Percentiles rank a stretch among this genome's conserved stretches.
phyloP scores from a whole-genome alignment of 2,113 vertebrate genomes.

The Phalacrocorax brasilianus region DNA sequence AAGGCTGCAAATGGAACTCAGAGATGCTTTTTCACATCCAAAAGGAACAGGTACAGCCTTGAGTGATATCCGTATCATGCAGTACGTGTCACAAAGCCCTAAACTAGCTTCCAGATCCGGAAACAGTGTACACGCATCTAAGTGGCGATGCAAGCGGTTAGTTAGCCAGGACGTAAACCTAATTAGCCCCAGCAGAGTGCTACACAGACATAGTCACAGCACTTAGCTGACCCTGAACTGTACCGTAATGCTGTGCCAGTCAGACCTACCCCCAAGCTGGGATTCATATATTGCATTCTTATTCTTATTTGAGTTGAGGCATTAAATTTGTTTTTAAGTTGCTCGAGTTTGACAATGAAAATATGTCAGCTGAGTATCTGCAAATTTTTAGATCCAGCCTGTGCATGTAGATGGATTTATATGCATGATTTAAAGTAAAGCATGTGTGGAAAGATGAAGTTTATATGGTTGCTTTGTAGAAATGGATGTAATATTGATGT shows the following conservation, averaged over 20 bases:
- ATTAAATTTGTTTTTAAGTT: slow-evolving; percentile 20
- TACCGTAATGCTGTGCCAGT: background rate
- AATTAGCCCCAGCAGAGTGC: background rate
- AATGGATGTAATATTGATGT: slow-evolving; percentile 64
- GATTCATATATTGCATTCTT: background rate
- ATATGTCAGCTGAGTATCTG: slow-evolving; percentile 21
- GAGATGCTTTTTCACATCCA: background rate
- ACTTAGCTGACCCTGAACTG: background rate
- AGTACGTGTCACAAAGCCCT: background rate
- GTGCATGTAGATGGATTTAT: slow-evolving; percentile 49
- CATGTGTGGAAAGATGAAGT: slow-evolving; percentile 54
- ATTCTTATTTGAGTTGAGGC: background rate
- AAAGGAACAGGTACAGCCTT: background rate
- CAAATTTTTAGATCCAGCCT: slow-evolving; percentile 24
- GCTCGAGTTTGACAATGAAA: slow-evolving; percentile 3
- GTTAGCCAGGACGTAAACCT: background rate
- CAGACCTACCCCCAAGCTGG: background rate
- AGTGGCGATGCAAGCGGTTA: background rate
- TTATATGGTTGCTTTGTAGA: slow-evolving; percentile 55
- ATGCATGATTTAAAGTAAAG: slow-evolving; percentile 58
- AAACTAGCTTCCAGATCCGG: background rate
- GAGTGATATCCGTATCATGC: rapidly evolving
- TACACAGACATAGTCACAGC: background rate
- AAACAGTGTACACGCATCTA: background rate
- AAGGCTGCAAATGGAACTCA: background rate